Base-by-base conservation (phyloP, 2,113 vertebrate genomes). In the Rhipidura dahli region DNA sequence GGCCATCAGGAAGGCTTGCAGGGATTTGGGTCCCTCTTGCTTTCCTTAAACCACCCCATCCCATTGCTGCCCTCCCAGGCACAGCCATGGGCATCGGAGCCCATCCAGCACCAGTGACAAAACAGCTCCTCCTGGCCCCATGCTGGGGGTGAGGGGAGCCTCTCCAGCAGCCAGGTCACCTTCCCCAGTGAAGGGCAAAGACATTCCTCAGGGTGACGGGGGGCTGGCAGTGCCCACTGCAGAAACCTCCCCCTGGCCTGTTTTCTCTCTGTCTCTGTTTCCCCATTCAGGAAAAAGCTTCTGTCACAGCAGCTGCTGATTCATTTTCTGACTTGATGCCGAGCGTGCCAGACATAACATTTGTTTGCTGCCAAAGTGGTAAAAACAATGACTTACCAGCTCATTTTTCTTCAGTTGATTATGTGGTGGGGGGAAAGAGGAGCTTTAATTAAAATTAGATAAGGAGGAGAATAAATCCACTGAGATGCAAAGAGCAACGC, bases 281-380 rank as follows among this genome's bases (percentile, higher is more conserved):
- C 94, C 84, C 95, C 95, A 96, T 95, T 96, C 96, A 97, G 93
- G 94, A 96, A 96, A 96, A 94, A 94, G 91, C 94, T 96, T 95
- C 94, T 96, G 95, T 96, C 95, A 92, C 92, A 97, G 96, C 96
- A 97, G 96, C 95, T 97, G 97, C 96, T 96, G 96, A 97, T 96
- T 96, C 96, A 96, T 97, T 97, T 97, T 96, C 96, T 97, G 95
- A 96, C 96, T 95, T 94, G 93, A 92, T 95, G 96, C 95, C 96
- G 73, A 97, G 94, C 13, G 61, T 89, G 94, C 97, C 96, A 97
- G 97, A 97, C 96, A 96, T 97, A 97, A 97, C 96, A 96, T 91
- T 95, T 70, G 8, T 96, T 97, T 96, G 93, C 95, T 95, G 96
- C 96, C 95, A 96, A 96, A 89, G 73, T 91, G 97, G 96, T 94